These are phyloP conservation scores for Entelurus aequoreus DNA, from an alignment of 2,113 vertebrate genomes.

Conservation along the genomic window DNA sequence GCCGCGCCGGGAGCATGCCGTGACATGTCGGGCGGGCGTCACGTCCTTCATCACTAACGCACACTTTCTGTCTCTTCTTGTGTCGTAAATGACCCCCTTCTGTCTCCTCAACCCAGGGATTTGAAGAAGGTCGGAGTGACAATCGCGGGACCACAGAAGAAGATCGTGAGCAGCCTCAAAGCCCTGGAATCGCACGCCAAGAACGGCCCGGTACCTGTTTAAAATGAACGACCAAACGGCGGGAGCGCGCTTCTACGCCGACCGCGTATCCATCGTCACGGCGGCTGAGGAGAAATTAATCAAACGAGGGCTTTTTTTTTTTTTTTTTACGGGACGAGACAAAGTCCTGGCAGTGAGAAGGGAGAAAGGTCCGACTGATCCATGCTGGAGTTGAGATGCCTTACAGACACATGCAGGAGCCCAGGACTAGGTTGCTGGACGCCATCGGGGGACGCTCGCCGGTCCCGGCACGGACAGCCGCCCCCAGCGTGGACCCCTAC, in stretches of 20 bases:
- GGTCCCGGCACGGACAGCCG: conserved; percentile 38
- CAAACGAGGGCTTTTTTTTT: conserved; percentile 33
- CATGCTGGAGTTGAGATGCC: conserved; percentile 60
- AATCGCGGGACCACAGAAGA: conserved; percentile 91
- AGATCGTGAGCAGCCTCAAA: conserved; percentile 94
- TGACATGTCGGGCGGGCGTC: conserved; percentile 43
- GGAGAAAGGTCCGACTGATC: conserved; percentile 31
- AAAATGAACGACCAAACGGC: conserved; percentile 51
- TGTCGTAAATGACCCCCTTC: conserved; percentile 11
- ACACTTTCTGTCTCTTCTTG: conserved; percentile 23
- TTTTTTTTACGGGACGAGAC: conserved; percentile 9
- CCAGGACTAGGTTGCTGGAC: too few species aligned
- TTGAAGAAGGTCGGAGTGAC: conserved; percentile 92
- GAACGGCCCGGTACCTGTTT: conserved; percentile 91
- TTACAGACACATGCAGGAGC: conserved; percentile 53
- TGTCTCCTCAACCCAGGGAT: conserved; percentile 74
- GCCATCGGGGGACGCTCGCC: conserved; percentile 16
- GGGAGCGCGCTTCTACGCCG: conserved; percentile 51
- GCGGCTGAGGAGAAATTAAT: conserved; percentile 17
- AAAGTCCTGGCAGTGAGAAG: conserved; percentile 25
- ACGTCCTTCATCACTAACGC: conserved; percentile 32
- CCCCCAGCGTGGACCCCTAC: conserved; percentile 34
- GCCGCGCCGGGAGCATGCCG: conserved; percentile 40
- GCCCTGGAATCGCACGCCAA: conserved; percentile 90
- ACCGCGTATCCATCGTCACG: conserved; percentile 38